Percentiles rank a stretch among this genome's conserved stretches.
phyloP scores from a whole-genome alignment of 1,140 invertebrate species.

The Meloidogyne floridensis region DNA sequence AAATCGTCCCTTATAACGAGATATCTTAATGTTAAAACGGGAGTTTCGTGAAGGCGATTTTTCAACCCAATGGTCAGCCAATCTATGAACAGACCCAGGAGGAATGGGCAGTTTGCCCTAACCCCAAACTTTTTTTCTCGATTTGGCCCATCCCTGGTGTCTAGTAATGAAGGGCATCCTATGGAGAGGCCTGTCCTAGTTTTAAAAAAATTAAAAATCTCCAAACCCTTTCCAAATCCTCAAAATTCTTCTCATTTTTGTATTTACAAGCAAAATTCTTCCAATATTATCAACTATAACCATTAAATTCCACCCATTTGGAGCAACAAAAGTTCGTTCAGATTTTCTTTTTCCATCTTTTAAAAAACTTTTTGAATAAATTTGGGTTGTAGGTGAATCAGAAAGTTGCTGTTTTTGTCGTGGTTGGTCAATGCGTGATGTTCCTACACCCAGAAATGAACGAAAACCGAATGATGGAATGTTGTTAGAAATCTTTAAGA shows the following conservation, averaged over 20 bases:
- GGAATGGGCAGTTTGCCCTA: no score
- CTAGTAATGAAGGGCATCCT: no score
- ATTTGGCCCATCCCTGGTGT: no score
- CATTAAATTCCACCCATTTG: constrained; percentile 45
- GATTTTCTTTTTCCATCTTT: constrained; percentile 26
- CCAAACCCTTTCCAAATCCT: constrained; percentile 45
- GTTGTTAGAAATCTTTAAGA: constrained; percentile 28
- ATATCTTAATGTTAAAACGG: no score
- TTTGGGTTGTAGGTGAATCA: constrained; percentile 21
- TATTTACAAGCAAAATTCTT: constrained; percentile 44
- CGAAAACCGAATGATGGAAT: constrained; percentile 54
- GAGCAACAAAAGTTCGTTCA: constrained; percentile 37
- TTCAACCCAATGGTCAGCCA: no score
- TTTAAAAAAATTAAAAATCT: not conserved
- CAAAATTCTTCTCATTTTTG: constrained; percentile 36
- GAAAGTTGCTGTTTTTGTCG: constrained; percentile 31
- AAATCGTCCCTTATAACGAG: no score
- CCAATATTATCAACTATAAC: constrained; percentile 43
- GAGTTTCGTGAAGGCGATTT: no score
- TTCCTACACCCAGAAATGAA: constrained; percentile 46
- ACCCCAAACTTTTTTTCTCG: no score
- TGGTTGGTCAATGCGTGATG: constrained; percentile 37
- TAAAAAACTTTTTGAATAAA: constrained; percentile 15
- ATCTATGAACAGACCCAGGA: no score
- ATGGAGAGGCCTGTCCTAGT: no score